phyloP scores from a whole-genome alignment of 2,888 invertebrate genomes.

The Entomobrya proxima region DNA sequence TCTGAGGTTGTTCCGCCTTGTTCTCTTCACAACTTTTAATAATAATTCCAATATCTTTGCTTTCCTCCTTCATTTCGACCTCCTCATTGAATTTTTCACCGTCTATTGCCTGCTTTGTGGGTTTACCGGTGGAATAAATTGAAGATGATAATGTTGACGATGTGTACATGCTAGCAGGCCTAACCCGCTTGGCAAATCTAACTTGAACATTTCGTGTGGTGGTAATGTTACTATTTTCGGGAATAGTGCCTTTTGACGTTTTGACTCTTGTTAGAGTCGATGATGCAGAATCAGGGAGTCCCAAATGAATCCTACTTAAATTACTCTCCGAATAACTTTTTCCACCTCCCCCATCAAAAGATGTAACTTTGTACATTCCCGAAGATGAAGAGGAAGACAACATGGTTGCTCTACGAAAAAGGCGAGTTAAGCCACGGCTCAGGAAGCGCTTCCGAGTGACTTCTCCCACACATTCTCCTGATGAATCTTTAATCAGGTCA shows the following conservation, averaged over 20 bases:
- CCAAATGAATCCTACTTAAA: conserved; percentile 47
- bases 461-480: neutral
- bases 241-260: neutral
- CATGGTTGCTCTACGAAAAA: conserved; percentile 63
- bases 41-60: conserved; percentile 19
- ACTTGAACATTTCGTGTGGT: conserved; percentile 25
- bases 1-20: neutral
- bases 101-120: neutral
- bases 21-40: conserved; percentile 9
- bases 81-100: conserved; percentile 41
- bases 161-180: conserved; percentile 47
- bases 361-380: conserved; percentile 42
- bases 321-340: conserved; percentile 62
- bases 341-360: conserved; percentile 13
- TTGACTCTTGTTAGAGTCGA: conserved; percentile 26
- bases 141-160: conserved; percentile 15
- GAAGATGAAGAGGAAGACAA: conserved; percentile 28
- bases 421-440: conserved; percentile 68
- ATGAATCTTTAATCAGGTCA: conserved; percentile 63
- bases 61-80: conserved; percentile 13
- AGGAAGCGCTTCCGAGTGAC: conserved; percentile 51
- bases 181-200: conserved; percentile 38
- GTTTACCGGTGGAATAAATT: conserved; percentile 16
- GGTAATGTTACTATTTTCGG: conserved; percentile 14
- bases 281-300: neutral